phyloP scores from a whole-genome alignment of 37 sponge, comb jelly and placozoan genomes.

The Beroe ovata region DNA sequence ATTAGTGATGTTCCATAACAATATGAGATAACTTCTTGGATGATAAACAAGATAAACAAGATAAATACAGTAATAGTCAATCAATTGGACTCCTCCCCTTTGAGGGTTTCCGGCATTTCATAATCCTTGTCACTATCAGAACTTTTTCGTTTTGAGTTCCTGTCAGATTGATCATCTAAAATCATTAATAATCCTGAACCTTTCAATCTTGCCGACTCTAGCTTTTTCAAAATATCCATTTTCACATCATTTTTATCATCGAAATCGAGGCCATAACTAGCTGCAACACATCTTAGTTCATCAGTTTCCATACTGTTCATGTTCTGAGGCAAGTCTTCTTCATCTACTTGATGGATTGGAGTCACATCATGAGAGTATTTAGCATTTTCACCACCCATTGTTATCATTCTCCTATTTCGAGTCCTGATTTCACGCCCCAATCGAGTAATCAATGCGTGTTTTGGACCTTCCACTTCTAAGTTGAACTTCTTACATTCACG shows the following conservation, averaged over 20 bases:
- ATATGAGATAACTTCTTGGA: no score
- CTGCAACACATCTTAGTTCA: slow-evolving; percentile 54
- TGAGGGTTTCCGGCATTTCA: background rate
- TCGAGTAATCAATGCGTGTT: slow-evolving; percentile 16
- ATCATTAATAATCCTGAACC: slow-evolving; percentile 48
- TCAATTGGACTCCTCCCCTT: slow-evolving; percentile 29
- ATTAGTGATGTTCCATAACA: no score
- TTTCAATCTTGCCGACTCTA: slow-evolving; percentile 42
- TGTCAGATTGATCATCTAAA: slow-evolving; percentile 41
- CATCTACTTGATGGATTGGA: slow-evolving; percentile 54
- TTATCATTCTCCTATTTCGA: slow-evolving; percentile 8
- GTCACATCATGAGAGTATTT: background rate
- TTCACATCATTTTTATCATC: slow-evolving; percentile 55
- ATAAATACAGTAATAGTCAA: background rate
- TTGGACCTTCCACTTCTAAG: slow-evolving; percentile 34
- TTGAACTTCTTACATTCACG: slow-evolving; percentile 25
- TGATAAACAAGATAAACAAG: no score
- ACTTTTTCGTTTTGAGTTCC: background rate
- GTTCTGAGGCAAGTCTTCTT: slow-evolving; percentile 17
- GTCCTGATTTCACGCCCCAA: slow-evolving; percentile 15
- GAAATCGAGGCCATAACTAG: slow-evolving; percentile 46
- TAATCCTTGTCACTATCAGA: slow-evolving; percentile 5
- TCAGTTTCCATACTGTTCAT: slow-evolving; percentile 41
- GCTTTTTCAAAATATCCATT: slow-evolving; percentile 54
- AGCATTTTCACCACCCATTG: slow-evolving; percentile 27